phyloP scores from a whole-genome alignment of 2,113 vertebrate genomes.

The Parotia lawesii region DNA sequence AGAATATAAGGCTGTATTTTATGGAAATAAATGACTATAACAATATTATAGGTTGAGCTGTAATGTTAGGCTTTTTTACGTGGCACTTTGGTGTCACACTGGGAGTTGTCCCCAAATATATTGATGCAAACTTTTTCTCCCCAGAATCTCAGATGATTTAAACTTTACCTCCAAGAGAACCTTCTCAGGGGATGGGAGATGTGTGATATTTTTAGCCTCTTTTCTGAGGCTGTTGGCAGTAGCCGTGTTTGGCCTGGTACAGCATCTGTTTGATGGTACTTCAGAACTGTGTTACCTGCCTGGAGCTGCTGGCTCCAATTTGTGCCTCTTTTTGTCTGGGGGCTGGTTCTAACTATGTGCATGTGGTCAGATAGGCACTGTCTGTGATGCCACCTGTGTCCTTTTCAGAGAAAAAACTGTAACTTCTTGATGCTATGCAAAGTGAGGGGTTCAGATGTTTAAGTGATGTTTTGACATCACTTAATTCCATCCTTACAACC shows the following conservation, averaged over 20 bases:
- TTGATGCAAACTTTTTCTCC: not conserved
- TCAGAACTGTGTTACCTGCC: not conserved
- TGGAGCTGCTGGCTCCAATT: not conserved
- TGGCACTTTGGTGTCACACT: not conserved
- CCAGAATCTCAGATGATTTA: slow-evolving; percentile 28
- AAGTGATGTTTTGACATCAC: not conserved
- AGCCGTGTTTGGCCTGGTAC: not conserved
- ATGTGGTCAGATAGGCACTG: not conserved
- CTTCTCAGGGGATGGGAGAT: not conserved
- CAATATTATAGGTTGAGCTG: not conserved
- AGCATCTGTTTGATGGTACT: not conserved
- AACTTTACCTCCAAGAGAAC: slow-evolving; percentile 10
- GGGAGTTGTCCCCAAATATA: not conserved
- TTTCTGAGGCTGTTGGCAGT: not conserved
- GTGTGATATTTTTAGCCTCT: not conserved
- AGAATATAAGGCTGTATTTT: not conserved
- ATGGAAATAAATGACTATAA: not conserved
- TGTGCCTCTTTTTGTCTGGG: not conserved
- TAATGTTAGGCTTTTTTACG: not conserved
- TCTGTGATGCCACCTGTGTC: not conserved
- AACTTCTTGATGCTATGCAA: not conserved
- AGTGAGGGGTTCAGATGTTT: not conserved
- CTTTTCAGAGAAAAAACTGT: not conserved
- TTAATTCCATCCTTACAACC: not conserved
- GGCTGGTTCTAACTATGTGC: not conserved